Base-by-base conservation (phyloP, 2,113 vertebrate species). In the Excalfactoria chinensis region DNA sequence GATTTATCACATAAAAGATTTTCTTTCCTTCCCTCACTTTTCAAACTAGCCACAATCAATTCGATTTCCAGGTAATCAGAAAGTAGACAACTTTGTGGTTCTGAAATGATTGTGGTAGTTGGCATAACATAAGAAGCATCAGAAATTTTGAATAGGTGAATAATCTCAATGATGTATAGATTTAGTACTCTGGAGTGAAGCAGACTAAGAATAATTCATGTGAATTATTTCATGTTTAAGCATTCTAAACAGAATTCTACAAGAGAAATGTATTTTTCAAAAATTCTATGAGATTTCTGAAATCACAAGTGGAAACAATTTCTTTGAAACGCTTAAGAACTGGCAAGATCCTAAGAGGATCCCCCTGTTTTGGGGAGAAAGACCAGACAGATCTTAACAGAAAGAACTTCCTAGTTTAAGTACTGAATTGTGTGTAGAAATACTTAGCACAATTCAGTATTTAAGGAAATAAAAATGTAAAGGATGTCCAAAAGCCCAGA, bases 131-230 rank as follows among this genome's bases (percentile, higher is more conserved):
- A 94, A 84, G 71, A 49, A 95, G 1, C 28, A 93, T 72, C 75
- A 59, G 49, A 88, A 84, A 83, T 81, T 92, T 88, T 86, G 79
- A 89, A 86, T 59, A 88, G 41, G 71, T 95, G 58, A 92, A 93
- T 83, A 66, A 60, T 53, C 59, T 59, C 32, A 84, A 63, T 12
- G 55, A 1, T 86, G 85, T 55, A 79, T 82, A 63, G 25, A 56
- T 85, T 88, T 64, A 55, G 73, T 76, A 17, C 32, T 81, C 10
- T 28, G 67, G 68, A 19, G 11, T 35, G 62, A 84, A 82, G 41
- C 9, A 7, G 71, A 86, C 32, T 71, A 55, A 44, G n/a, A 89
- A 66, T 28, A 90, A 44, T 46, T 10, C 11, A 17, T 32, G 16
- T 66, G 83, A 91, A 77, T 63, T 48, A 4, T 71, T 53, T n/a